phyloP scores from a whole-genome alignment of 2,797 vertebrate species.

The Pachyuromys duprasi region DNA sequence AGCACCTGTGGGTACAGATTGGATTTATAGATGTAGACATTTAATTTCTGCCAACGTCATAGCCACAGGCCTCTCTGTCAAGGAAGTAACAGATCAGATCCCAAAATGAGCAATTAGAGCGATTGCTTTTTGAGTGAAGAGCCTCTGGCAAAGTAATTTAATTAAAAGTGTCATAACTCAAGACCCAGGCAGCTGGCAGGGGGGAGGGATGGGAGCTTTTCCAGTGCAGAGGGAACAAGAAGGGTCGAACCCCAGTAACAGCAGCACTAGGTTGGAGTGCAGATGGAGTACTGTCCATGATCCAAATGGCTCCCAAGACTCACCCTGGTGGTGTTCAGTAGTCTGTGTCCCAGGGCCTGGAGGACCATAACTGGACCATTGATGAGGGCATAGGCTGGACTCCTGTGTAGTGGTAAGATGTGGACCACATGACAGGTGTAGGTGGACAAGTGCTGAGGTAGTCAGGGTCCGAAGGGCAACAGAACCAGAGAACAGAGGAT shows the following conservation, averaged over 20 bases:
- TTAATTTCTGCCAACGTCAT: slow-evolving; percentile 19
- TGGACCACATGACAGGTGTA: not conserved
- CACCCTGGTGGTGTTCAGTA: not conserved
- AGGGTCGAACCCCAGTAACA: not conserved
- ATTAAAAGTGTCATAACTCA: slow-evolving; percentile 54
- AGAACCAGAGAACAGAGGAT: not conserved
- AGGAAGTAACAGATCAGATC: slow-evolving; percentile 55
- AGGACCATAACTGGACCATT: not conserved
- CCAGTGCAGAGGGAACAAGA: not conserved
- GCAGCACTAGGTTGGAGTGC: not conserved
- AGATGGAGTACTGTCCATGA: not conserved
- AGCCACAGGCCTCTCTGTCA: slow-evolving; percentile 45
- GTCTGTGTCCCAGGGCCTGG: not conserved
- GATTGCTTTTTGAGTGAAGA: slow-evolving; percentile 32
- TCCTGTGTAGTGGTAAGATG: not conserved
- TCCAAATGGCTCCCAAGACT: not conserved
- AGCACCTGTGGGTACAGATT: not conserved
- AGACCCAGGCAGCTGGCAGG: not conserved
- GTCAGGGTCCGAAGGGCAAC: not conserved
- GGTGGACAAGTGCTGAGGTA: not conserved
- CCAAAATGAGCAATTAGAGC: slow-evolving; percentile 66
- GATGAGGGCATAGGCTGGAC: not conserved
- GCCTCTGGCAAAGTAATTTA: slow-evolving; percentile 59
- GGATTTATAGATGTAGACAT: not conserved
- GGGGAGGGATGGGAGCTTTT: not conserved